phyloP scores from a whole-genome alignment of 2,888 invertebrate species.

The Rhingia campestris region DNA sequence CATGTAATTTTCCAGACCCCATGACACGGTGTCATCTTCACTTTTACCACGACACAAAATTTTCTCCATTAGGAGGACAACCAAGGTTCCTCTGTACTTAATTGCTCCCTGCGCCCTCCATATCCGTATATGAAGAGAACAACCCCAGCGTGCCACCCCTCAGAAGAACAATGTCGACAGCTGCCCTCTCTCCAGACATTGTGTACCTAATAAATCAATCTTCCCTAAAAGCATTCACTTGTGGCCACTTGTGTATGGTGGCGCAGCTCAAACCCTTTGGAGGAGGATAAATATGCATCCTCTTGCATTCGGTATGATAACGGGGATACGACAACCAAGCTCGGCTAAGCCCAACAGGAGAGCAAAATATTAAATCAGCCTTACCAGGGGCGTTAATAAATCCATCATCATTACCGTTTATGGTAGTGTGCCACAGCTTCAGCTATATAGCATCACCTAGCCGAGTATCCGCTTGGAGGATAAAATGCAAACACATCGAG shows the following conservation, averaged over 20 bases:
- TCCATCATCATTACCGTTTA: slow-evolving; percentile 71
- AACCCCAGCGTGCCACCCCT: slow-evolving; percentile 9
- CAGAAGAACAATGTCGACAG: slow-evolving; percentile 33
- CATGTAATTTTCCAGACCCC: slow-evolving; percentile 18
- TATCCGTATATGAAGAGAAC: neutral
- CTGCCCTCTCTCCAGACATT: slow-evolving; percentile 23
- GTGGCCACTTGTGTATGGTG: slow-evolving; percentile 48
- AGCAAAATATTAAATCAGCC: slow-evolving; percentile 72
- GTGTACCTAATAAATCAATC: slow-evolving; percentile 69
- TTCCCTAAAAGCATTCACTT: slow-evolving; percentile 63
- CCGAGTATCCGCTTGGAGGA: slow-evolving; percentile 23
- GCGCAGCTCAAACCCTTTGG: neutral
- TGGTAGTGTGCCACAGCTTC: slow-evolving; percentile 31
- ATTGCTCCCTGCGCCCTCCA: slow-evolving; percentile 29
- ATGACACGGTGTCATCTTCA: slow-evolving; percentile 7
- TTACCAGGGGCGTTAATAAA: slow-evolving; percentile 70
- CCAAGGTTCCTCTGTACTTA: slow-evolving; percentile 9
- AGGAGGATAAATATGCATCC: neutral
- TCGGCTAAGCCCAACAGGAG: slow-evolving; percentile 18
- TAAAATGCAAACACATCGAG: slow-evolving; percentile 6
- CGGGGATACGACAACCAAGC: slow-evolving; percentile 22
- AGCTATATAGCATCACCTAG: slow-evolving; percentile 19
- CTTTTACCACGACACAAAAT: slow-evolving; percentile 1
- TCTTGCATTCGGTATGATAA: slow-evolving; percentile 66
- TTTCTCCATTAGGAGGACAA: slow-evolving; percentile 1